Evolutionary conservation across 2,888 invertebrate genomes (phyloP).

Genomic region (Dendrolimus houi): DNA sequence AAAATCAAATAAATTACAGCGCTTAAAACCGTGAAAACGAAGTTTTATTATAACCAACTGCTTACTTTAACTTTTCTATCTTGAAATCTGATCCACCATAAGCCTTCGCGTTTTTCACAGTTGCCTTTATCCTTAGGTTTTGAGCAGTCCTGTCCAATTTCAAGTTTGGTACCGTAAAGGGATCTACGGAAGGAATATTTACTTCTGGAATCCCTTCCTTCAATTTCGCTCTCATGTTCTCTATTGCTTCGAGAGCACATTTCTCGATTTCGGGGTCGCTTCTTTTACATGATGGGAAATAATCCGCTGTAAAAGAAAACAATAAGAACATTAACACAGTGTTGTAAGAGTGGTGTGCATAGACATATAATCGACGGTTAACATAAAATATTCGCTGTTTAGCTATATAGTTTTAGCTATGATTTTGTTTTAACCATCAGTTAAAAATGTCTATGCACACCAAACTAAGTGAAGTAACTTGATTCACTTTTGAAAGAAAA

Average conservation of each 20-base stretch:
- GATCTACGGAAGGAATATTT: constrained; percentile 65
- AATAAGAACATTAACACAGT: too few species aligned
- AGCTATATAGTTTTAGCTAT: too few species aligned
- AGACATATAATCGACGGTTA: too few species aligned
- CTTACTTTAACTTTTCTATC: constrained; percentile 80
- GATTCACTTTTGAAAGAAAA: too few species aligned
- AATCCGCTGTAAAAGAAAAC: constrained; percentile 28
- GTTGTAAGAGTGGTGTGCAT: too few species aligned
- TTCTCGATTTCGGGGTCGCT: constrained; percentile 30
- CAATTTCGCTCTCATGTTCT: constrained; percentile 48
- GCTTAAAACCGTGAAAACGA: too few species aligned
- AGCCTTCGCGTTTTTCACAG: constrained; percentile 79
- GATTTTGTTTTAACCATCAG: too few species aligned
- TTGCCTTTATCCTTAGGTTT: constrained; percentile 81
- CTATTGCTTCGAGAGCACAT: constrained; percentile 58
- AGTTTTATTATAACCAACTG: constrained; percentile 8
- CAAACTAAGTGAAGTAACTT: too few species aligned
- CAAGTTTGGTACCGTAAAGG: constrained; percentile 80
- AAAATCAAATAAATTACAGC: too few species aligned
- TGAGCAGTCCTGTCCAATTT: constrained; percentile 82
- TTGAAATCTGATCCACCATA: constrained; percentile 79
- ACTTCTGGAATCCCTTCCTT: constrained; percentile 29
- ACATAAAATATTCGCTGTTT: too few species aligned
- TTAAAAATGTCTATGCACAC: too few species aligned
- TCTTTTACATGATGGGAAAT: constrained; percentile 29